Evolutionary conservation across 1,140 invertebrate genomes (phyloP).

Genomic region (Musca domestica): DNA sequence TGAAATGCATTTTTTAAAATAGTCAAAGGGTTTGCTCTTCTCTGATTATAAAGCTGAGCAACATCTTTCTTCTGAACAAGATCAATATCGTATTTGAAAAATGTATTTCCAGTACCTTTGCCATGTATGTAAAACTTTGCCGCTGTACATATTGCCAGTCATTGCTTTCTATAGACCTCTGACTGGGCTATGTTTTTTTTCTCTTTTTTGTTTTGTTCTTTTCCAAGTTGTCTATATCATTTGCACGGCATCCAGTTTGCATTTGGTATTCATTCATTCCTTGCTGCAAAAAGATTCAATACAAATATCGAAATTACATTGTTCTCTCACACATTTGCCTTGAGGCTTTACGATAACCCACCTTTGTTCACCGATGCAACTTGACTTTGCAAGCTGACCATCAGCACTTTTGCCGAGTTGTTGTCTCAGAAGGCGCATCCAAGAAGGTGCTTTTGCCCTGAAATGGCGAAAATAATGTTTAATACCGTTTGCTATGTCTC

Average conservation of each 20-base stretch:
- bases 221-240: neutral
- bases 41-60: no score
- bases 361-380: conserved; percentile 5
- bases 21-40: no score
- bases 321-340: neutral
- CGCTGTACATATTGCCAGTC: no score
- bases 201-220: no score
- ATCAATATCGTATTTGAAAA: no score
- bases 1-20: no score
- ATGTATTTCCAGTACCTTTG: no score
- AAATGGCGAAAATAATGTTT: conserved; percentile 5
- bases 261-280: neutral
- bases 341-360: neutral
- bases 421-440: conserved; percentile 2
- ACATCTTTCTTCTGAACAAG: no score
- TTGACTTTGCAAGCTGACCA: neutral
- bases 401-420: neutral
- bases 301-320: neutral
- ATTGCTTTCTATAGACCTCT: no score
- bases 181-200: no score
- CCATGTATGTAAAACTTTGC: no score
- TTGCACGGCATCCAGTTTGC: neutral
- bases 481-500: neutral
- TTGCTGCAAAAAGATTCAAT: conserved; percentile 10
- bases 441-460: neutral